phyloP scores from a whole-genome alignment of 2,113 vertebrate species.

The Alces alces region DNA sequence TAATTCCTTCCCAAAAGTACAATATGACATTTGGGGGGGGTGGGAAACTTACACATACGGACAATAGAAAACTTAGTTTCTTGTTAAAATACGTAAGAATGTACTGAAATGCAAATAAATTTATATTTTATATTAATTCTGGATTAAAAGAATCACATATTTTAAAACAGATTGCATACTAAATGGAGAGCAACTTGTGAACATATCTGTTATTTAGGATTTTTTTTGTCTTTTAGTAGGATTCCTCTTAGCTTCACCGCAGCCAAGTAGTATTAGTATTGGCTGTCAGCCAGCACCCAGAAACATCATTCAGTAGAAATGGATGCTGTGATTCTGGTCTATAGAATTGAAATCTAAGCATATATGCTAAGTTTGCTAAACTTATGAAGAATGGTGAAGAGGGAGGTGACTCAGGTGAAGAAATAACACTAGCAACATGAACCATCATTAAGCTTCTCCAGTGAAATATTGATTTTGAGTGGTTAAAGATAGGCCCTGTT shows the following conservation, averaged over 20 bases:
- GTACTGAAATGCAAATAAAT: conserved; percentile 20
- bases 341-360: conserved; percentile 18
- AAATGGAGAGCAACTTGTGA: conserved; percentile 65
- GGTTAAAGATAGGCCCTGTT: background rate
- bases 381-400: background rate
- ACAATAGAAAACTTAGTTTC: background rate
- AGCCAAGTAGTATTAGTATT: conserved; percentile 64
- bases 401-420: background rate
- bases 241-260: conserved; percentile 43
- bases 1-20: conserved; percentile 8
- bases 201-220: conserved; percentile 49
- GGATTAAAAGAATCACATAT: conserved; percentile 53
- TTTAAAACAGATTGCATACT: conserved; percentile 63
- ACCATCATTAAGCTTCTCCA: background rate
- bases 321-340: background rate
- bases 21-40: background rate
- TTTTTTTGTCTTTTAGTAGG: conserved; percentile 62
- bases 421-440: background rate
- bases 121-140: conserved; percentile 51
- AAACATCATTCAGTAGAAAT: conserved; percentile 48
- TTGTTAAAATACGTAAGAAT: conserved; percentile 34
- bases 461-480: background rate
- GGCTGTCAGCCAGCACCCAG: conserved; percentile 43
- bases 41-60: background rate
- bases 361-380: background rate